Evolutionary conservation across 2,113 vertebrate genomes (phyloP), one percentile per base, ranked within the genome.

Genomic region (Labeo catla): DNA sequence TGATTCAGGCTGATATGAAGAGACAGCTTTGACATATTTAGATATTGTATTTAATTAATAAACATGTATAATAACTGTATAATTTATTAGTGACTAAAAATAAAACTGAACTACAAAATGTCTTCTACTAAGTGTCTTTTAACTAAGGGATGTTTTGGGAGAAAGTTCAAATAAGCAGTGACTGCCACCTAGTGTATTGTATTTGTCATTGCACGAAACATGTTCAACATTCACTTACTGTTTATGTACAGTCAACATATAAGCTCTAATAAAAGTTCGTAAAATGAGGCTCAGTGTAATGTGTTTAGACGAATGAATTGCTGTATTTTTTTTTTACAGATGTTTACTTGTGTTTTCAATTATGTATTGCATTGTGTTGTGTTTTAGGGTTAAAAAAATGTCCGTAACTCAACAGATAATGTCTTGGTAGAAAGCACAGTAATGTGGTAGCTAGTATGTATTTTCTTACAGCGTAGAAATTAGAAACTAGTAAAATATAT

Each of bases 171-270:
- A 11, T 50, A 43, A 21, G 21, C 11, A 72, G 61, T 73, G 43
- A 47, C n/a, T 50, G 50, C 72, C 85, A 87, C 21, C 88, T 87
- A 77, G 77, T 85, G 88, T 83, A 11, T 7, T 9, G 61, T 45
- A 5, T 9, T 5, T 19, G 19, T 83, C 28, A 86, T 28, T 54
- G 50, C 87, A 85, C 8, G 10, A 43, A 28, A 6, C 6, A 7
- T n/a, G 21, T n/a, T 61, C 12, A 12, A 4, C 7, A 39, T 16
- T 7, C 8, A 77, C 13, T 16, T 5, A 13, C 15, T 9, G 1
- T 15, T 7, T 43, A 39, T 59, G 8, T 59, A 19, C 16, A 39
- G 34, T 70, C 66, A 15, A 36, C 65, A 15, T 8, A n/a, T 23
- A 6, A 1, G 15, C 12, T 54, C 52, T 54, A 16, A 54, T 39